These are phyloP conservation scores for Petromus typicus DNA, from an alignment of 2,113 vertebrate genomes.

Conservation along the genomic window DNA sequence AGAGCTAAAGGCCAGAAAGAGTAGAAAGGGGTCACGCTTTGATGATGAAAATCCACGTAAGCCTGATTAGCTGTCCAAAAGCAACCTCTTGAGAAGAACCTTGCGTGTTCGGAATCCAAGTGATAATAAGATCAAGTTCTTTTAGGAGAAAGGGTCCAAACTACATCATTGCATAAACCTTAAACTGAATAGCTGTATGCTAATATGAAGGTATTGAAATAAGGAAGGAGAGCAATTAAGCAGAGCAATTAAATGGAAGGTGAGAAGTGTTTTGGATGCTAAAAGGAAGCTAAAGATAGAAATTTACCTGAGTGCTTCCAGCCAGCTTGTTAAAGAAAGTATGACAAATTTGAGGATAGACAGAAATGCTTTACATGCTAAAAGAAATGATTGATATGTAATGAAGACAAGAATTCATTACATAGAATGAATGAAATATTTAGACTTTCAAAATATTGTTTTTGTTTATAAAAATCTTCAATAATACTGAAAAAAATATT, in stretches of 20 bases:
- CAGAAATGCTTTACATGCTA: neutral
- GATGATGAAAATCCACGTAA: neutral
- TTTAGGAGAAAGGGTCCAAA: neutral
- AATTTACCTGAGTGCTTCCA: accelerated
- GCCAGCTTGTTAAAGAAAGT: neutral
- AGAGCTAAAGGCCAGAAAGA: neutral
- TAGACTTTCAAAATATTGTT: neutral
- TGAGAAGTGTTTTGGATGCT: neutral
- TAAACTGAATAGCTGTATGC: neutral
- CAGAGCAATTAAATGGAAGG: neutral
- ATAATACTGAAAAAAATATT: neutral
- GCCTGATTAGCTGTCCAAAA: neutral
- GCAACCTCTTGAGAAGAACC: neutral
- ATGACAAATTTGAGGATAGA: neutral
- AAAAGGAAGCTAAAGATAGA: neutral
- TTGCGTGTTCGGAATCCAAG: neutral
- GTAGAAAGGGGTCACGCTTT: neutral
- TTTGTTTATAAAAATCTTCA: neutral
- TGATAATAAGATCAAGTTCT: slow-evolving; percentile 21
- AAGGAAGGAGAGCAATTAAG: neutral
- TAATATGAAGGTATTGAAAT: neutral
- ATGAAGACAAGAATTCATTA: neutral
- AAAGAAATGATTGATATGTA: neutral
- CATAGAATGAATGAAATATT: neutral
- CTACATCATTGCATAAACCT: neutral